Conservation (phyloP, 2,888 invertebrate genomes). For the Elmis aenea region DNA sequence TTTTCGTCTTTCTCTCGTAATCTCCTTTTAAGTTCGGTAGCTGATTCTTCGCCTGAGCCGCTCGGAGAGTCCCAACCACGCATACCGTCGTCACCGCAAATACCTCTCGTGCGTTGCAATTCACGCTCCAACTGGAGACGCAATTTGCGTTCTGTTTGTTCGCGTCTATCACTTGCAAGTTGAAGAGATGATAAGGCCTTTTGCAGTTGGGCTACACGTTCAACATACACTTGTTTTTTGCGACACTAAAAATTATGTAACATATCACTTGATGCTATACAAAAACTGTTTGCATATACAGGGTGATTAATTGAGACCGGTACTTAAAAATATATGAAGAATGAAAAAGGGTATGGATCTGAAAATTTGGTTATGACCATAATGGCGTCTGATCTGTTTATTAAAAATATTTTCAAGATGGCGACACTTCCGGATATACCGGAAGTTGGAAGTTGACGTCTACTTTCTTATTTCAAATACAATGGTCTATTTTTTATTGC, state of each 20-base stretch:
- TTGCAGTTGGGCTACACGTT: slow-evolving; percentile 78
- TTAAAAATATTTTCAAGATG: no score
- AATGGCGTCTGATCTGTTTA: no score
- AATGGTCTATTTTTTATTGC: no score
- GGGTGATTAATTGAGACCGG: no score
- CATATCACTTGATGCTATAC: neutral
- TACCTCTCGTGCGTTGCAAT: slow-evolving; percentile 56
- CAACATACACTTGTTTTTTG: slow-evolving; percentile 79
- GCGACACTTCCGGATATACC: no score
- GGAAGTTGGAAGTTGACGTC: no score
- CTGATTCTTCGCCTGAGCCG: slow-evolving; percentile 51
- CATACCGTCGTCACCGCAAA: slow-evolving; percentile 29
- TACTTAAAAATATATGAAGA: no score
- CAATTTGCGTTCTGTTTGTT: slow-evolving; percentile 79
- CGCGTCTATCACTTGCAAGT: slow-evolving; percentile 77
- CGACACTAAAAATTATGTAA: slow-evolving; percentile 55
- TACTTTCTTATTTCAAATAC: no score
- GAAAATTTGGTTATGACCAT: no score
- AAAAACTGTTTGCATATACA: no score
- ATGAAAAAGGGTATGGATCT: no score
- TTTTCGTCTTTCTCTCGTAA: slow-evolving; percentile 65
- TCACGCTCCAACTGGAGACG: slow-evolving; percentile 82
- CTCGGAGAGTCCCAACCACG: slow-evolving; percentile 42
- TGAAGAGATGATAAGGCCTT: slow-evolving; percentile 75
- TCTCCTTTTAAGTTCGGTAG: slow-evolving; percentile 58